These are phyloP conservation scores for Cyclophora albipunctata DNA, from an alignment of 2,888 invertebrate genomes.

Conservation along the genomic window DNA sequence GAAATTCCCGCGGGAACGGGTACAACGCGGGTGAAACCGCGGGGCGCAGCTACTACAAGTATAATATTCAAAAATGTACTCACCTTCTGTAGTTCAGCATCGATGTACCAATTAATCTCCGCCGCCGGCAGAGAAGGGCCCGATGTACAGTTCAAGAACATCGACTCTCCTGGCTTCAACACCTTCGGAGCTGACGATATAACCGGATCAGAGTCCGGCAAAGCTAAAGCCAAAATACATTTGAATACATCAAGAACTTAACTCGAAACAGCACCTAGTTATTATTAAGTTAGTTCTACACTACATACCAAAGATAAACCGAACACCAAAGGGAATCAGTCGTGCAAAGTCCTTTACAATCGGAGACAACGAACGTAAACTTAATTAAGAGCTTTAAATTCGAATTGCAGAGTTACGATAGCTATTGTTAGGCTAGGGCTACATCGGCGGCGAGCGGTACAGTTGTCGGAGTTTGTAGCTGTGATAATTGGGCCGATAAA, in stretches of 20 bases:
- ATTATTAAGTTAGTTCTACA: conserved; percentile 21
- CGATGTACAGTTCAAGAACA: conserved; percentile 63
- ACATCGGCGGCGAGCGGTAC: conserved; percentile 25
- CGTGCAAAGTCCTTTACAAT: conserved; percentile 26
- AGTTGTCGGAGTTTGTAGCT: conserved; percentile 21
- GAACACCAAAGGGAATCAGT: conserved; percentile 23
- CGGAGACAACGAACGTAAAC: conserved; percentile 25
- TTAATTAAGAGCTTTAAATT: conserved; percentile 40
- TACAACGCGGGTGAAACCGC: too few relatives aligned
- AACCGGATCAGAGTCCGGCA: conserved; percentile 60
- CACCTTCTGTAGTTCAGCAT: conserved; percentile 65
- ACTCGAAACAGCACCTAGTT: conserved; percentile 23
- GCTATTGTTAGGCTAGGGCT: conserved; percentile 29
- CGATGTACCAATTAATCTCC: conserved; percentile 70
- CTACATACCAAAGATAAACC: conserved; percentile 20
- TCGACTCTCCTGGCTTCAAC: conserved; percentile 62
- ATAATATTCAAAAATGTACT: conserved; percentile 16
- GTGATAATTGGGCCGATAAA: conserved; percentile 38
- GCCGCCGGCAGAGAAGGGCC: conserved; percentile 64
- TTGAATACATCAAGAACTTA: conserved; percentile 36
- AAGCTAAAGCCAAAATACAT: conserved; percentile 49
- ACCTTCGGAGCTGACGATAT: conserved; percentile 61
- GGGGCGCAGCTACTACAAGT: conserved; percentile 20
- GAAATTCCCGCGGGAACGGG: too few relatives aligned
- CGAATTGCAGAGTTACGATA: conserved; percentile 24